These are phyloP conservation scores for Noctua pronuba DNA, from an alignment of 2,888 invertebrate genomes.

Conservation along the genomic window DNA sequence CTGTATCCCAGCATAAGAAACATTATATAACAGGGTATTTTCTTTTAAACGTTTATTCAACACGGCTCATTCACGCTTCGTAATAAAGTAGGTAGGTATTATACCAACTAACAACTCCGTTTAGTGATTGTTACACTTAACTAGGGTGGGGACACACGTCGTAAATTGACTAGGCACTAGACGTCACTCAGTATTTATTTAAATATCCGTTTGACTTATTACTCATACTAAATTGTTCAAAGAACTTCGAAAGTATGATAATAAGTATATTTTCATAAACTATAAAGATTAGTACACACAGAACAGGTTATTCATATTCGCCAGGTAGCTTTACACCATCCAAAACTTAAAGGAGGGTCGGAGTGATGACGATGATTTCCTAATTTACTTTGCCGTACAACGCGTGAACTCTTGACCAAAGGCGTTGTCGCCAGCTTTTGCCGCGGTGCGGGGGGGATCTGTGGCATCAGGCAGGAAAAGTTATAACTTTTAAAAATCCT, in stretches of 20 bases:
- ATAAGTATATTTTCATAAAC: background rate
- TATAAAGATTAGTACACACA: background rate
- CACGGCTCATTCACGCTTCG: slow-evolving; percentile 4
- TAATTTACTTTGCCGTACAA: background rate
- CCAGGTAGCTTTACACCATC: slow-evolving; percentile 1
- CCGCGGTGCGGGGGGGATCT: no score
- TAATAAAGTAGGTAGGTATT: background rate
- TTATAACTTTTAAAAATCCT: no score
- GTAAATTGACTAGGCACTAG: slow-evolving; percentile 10
- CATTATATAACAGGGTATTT: background rate
- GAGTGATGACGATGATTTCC: background rate
- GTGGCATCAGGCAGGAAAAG: no score
- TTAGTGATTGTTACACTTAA: slow-evolving; percentile 24
- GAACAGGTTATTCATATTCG: background rate
- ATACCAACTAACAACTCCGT: background rate
- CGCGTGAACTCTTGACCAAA: background rate
- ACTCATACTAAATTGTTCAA: background rate
- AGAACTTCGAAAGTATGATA: background rate
- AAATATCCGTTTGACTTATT: slow-evolving; percentile 4
- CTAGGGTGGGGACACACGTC: background rate
- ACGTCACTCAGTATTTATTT: slow-evolving; percentile 15
- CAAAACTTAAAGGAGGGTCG: background rate
- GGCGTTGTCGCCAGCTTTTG: no score
- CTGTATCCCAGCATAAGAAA: background rate
- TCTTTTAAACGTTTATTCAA: background rate